phyloP scores from a whole-genome alignment of 2,888 invertebrate genomes.

The Oscheius sp. region DNA sequence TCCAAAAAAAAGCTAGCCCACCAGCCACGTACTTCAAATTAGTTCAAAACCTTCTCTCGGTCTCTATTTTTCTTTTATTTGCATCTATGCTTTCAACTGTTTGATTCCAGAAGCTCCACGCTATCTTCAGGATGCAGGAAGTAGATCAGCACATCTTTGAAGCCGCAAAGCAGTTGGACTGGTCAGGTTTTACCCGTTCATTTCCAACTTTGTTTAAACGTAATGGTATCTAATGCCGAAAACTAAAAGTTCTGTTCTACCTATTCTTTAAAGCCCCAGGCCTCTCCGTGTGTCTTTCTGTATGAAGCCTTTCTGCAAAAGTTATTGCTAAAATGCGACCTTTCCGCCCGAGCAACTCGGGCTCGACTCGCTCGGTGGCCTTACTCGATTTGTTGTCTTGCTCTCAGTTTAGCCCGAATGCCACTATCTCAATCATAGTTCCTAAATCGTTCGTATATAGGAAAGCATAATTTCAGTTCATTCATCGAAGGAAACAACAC shows the following conservation, averaged over 20 bases:
- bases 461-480: constrained; percentile 20
- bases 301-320: background rate
- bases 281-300: background rate
- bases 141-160: constrained; percentile 34
- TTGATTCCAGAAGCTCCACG: background rate
- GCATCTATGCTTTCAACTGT: background rate
- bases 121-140: constrained; percentile 19
- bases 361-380: too few relatives aligned
- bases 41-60: too few relatives aligned
- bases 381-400: too few relatives aligned
- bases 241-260: too few relatives aligned
- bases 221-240: too few relatives aligned
- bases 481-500: constrained; percentile 21
- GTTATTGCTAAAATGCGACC: background rate
- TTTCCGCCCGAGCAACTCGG: too few relatives aligned
- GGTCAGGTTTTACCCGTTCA: background rate
- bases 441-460: background rate
- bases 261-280: too few relatives aligned
- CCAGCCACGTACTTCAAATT: too few relatives aligned
- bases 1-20: too few relatives aligned
- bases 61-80: too few relatives aligned
- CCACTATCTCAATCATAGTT: too few relatives aligned
- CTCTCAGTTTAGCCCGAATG: too few relatives aligned
- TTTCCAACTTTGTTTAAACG: background rate
- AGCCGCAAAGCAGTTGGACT: constrained; percentile 23